Evolutionary conservation across 2,797 vertebrate genomes (phyloP), one percentile per base, ranked within the genome.

Genomic region (Ceyx erithaca): DNA sequence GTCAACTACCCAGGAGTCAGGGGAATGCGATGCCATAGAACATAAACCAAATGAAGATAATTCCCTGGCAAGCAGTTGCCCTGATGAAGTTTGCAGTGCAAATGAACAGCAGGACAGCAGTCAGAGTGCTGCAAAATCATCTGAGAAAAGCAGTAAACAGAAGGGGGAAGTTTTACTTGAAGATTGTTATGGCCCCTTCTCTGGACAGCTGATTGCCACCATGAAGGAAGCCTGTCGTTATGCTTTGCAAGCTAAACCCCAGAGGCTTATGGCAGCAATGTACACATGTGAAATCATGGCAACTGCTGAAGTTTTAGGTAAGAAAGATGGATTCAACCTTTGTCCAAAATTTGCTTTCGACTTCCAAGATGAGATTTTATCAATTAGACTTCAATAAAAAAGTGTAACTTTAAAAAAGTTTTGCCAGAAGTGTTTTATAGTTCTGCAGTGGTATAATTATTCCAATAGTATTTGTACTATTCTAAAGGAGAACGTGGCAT

Each of bases 241-340:
- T 0, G 98, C 99, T 9, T 98, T 99, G 95, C 99, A 99, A 46
- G 98, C 97, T 63, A 98, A 98, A 72, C 99, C 99, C 0, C 99
- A 99, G 97, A 98, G 99, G 9, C 98, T 99, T 28, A 98, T 99
- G 99, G 99, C 99, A 7, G 99, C 99, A 4, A 99, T 99, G 99
- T 99, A 99, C 90, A 99, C 99, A 0, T 99, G 99, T 52, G 99
- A 99, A 85, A 99, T 99, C 87, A 99, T 99, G 98, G 98, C 99
- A 70, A 99, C 99, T 4, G 98, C 98, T 3, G 99, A 99, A 18
- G 99, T 99, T 46, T 95, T 99, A 12, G 99, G 99, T 99, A 98
- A 99, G 98, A 80, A 20, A 1, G 2, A 31, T 21, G 46, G 66
- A 63, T 52, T 11, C 71, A 88, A 45, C 16, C 25, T 64, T 52